Percentiles rank a stretch among this genome's conserved stretches.
phyloP scores from a whole-genome alignment of 2,888 invertebrate species.

The Amblyjoppa proteus region DNA sequence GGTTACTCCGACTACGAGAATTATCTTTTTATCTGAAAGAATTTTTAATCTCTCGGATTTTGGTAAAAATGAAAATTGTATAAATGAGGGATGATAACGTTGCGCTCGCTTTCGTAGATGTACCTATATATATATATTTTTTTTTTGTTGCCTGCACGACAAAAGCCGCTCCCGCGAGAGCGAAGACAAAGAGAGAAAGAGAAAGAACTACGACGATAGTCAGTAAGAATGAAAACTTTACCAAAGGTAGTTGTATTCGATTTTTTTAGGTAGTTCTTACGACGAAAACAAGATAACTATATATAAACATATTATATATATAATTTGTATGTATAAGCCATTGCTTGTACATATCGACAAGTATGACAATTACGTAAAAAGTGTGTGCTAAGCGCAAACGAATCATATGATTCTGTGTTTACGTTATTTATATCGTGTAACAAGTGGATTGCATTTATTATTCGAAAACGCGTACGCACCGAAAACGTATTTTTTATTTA shows the following conservation, averaged over 20 bases:
- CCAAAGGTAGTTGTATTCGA: slow-evolving; percentile 79
- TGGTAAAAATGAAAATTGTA: not conserved
- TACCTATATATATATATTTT: slow-evolving; percentile 29
- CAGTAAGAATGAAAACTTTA: slow-evolving; percentile 79
- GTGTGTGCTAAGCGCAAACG: slow-evolving; percentile 49
- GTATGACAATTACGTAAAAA: slow-evolving; percentile 40
- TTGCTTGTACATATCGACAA: slow-evolving; percentile 53
- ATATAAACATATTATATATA: slow-evolving; percentile 50
- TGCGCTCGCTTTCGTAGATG: slow-evolving; percentile 51
- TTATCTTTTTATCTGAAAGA: slow-evolving; percentile 88
- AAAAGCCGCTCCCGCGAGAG: not conserved
- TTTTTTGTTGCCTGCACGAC: slow-evolving; percentile 26
- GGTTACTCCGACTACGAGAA: slow-evolving; percentile 89
- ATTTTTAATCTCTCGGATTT: not conserved
- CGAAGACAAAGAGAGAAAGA: slow-evolving; percentile 52
- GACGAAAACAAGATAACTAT: slow-evolving; percentile 58
- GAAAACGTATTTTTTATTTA: slow-evolving; percentile 72
- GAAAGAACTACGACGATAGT: slow-evolving; percentile 77
- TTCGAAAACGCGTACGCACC: slow-evolving; percentile 37
- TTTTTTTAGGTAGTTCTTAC: slow-evolving; percentile 51
- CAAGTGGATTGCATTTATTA: slow-evolving; percentile 44
- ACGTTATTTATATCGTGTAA: slow-evolving; percentile 62
- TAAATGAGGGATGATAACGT: slow-evolving; percentile 30
- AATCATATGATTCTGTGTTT: slow-evolving; percentile 8
- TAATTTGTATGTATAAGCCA: slow-evolving; percentile 51